Percentiles rank a stretch among this genome's conserved stretches.
Evolutionary conservation across 2,888 invertebrate species (phyloP).

Genomic region (Heliconius ethilla): DNA sequence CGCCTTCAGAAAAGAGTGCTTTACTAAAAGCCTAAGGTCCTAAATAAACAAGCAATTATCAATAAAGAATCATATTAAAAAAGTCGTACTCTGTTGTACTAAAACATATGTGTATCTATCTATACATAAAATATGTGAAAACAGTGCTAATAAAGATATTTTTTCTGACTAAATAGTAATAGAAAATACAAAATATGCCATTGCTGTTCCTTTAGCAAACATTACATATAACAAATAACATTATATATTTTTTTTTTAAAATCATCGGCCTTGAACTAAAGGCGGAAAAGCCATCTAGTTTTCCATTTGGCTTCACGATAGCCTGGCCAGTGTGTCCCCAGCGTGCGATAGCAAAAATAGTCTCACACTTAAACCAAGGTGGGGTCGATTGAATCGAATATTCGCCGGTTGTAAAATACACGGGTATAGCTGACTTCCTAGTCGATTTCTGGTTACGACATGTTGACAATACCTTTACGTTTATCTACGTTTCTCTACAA

Average conservation of each 20-base stretch:
- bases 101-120: no score
- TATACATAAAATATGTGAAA: no score
- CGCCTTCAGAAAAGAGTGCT: no score
- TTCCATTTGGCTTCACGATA: constrained; percentile 45
- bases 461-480: constrained; percentile 22
- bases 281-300: constrained; percentile 36
- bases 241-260: neutral
- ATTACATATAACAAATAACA: neutral
- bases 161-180: neutral
- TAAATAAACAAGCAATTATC: no score
- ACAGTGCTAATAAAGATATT: no score
- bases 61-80: no score
- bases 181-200: neutral
- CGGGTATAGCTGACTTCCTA: constrained; percentile 18
- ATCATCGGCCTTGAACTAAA: constrained; percentile 28
- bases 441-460: constrained; percentile 26
- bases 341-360: constrained; percentile 66
- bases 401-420: constrained; percentile 26
- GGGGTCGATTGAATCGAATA: constrained; percentile 66
- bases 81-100: no score
- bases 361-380: constrained; percentile 63
- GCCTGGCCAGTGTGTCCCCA: constrained; percentile 55
- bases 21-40: no score
- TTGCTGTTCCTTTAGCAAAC: no score
- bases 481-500: constrained; percentile 15